These are phyloP conservation scores for Globodera ellingtonae DNA, from an alignment of 1,140 invertebrate genomes.

Conservation along the genomic window DNA sequence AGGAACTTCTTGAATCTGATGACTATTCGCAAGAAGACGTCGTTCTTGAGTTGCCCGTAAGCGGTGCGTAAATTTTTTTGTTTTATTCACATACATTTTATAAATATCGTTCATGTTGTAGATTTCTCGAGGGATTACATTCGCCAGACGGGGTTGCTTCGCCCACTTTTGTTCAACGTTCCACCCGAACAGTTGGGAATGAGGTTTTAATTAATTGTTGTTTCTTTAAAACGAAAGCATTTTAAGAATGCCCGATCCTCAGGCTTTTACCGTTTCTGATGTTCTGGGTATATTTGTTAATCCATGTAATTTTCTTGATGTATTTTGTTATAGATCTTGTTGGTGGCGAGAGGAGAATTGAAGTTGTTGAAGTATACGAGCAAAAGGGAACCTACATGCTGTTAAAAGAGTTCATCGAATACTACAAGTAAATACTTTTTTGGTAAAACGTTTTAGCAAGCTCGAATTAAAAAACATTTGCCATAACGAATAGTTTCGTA, in stretches of 20 bases:
- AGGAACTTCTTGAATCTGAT: background rate
- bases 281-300: conserved; percentile 19
- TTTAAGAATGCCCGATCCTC: conserved; percentile 27
- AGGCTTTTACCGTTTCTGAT: conserved; percentile 31
- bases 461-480: too few species aligned
- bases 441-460: too few species aligned
- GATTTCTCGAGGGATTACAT: conserved; percentile 34
- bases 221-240: background rate
- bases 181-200: conserved; percentile 31
- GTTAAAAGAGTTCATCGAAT: conserved; percentile 36
- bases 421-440: conserved; percentile 35
- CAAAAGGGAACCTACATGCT: conserved; percentile 38
- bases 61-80: background rate
- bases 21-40: conserved; percentile 6
- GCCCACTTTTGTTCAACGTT: conserved; percentile 30
- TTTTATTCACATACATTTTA: too few species aligned
- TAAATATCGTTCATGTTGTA: background rate
- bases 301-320: background rate
- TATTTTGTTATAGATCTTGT: conserved; percentile 23
- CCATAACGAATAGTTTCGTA: too few species aligned
- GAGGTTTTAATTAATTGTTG: conserved; percentile 15
- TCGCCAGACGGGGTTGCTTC: conserved; percentile 17
- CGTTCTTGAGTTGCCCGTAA: background rate
- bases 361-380: conserved; percentile 44
- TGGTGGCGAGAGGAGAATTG: conserved; percentile 34